Base-by-base conservation (phyloP, 2,888 invertebrate genomes). In the Conops quadrifasciatus region DNA sequence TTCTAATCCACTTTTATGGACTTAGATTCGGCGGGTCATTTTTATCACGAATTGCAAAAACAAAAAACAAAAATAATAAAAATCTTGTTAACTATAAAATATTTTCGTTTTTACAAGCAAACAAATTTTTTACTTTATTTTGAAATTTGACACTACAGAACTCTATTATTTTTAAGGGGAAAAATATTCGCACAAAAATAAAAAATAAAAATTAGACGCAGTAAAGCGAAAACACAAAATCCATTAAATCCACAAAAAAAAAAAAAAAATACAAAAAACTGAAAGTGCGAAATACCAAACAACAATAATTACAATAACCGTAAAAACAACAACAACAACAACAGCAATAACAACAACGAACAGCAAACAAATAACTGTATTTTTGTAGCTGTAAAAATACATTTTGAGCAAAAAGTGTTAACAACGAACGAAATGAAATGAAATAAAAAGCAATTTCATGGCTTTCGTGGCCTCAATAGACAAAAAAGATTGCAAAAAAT, bases 301-400 rank as follows among this genome's bases (percentile, higher is more conserved):
- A 49, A 49, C 2, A 16, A 2, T 1, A 16, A 16, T n/a, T 7
- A 19, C 13, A 15, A 7, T 9, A 19, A 58, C 9, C 9, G 13
- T 9, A 58, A 16, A 60, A 19, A 45, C 24, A 63, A 19, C 9
- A 63, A 11, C 13, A 45, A 63, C 45, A 24, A 45, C 2, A 63
- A 63, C 1, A 45, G 24, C 45, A 24, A 63, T 26, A 63, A 63
- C 63, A 21, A 26, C 63, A 16, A 45, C 45, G 43, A n/a, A n/a
- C 45, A 5, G 45, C 45, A 5, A 43, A 43, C 45, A 43, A 43
- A 43, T 43, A 43, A 43, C 5, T 13, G n/a, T n/a, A n/a, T n/a
- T n/a, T n/a, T n/a, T n/a, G 45, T 13, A 43, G 45, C 45, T 43
- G 45, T 43, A 43, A 43, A 43, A 43, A 11, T 43, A 13, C 45